Base-by-base conservation (phyloP, 2,113 vertebrate species). In the Tragelaphus imberbis region DNA sequence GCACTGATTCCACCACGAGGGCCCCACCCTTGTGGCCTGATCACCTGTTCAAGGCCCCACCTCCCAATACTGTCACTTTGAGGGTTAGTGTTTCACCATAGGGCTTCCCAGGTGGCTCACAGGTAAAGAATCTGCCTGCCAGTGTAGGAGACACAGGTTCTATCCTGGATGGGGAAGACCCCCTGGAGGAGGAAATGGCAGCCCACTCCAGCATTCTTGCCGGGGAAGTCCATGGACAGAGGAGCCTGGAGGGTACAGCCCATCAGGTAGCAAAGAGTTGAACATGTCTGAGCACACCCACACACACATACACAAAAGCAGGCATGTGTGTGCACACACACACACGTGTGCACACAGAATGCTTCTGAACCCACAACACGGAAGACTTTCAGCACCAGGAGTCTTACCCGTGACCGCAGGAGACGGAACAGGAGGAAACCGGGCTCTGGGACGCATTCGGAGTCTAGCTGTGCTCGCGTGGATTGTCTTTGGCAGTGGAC, bases 371-470 rank as follows among this genome's bases (percentile, higher is more conserved):
- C 23, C 23, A 19, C 14, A 6, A 14, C 12, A 3, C 1, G n/a
- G 16, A 86, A n/a, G 65, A 44, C 19, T 13, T 61, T n/a, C 33
- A 23, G 16, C 36, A 1, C 61, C n/a, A 28, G 44, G 4, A 40
- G 40, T 9, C 33, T 58, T 7, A 19, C 17, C 28, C 14, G 2
- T 10, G 14, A 1, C 15, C 5, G 6, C 28, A 6, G 13, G 15
- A n/a, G 4, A 15, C 3, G 75, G 44, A 27, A 53, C 27, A 55
- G 58, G 71, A 53, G 56, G 53, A 36, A 36, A 27, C n/a, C 6
- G 10, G 56, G 25, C 53, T 58, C 25, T 0, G 56, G n/a, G n/a
- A 7, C 25, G 9, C 4, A 2, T 2, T 4, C 1, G 2, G 30
- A 33, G 47, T 5, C 27, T 40, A 9, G 40, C 6, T 51, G 7